Evolutionary conservation across 2,797 vertebrate species (phyloP), one percentile per base, ranked within the genome.

Genomic region (Rallus crepitans): DNA sequence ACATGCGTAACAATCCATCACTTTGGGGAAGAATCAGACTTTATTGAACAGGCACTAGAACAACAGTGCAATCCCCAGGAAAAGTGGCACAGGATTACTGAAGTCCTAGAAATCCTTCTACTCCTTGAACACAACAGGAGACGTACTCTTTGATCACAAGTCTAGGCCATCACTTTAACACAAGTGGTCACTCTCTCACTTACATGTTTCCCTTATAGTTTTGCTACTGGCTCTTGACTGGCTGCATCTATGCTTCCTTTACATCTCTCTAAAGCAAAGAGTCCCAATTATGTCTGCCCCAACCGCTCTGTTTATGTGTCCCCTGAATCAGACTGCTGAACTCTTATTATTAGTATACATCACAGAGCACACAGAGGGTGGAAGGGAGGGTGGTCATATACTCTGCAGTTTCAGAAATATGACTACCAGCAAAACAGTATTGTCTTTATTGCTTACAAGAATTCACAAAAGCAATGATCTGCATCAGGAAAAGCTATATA

Each of bases 1-100:
- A 96, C 66, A 82, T 76, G 82, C 85, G n/a, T 56, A 97, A 82
- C 79, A 94, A 89, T 73, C 83, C 81, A 84, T 42, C 70, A 84
- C 55, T 97, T 84, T 92, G 4, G 73, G 52, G 70, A 87, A 92
- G 55, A 40, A 66, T 35, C 59, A 59, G 59, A 15, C 47, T 89
- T 89, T 40, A 73, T 21, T 89, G 42, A 96, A 73, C 5, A 95
- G 35, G 27, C 31, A 70, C 3, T 72, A 77, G 82, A 90, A 83
- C 31, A 91, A 69, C 47, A 77, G 35, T 56, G 35, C 17, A 83
- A 53, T 63, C 76, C 35, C 84, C 59, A 63, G 42, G 39, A 70
- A 76, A 90, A 60, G 8, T 59, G 60, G 18, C 53, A 57, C 19
- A 63, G 33, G 42, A 47, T 56, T 87, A 70, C 57, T 45, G 8